phyloP scores from a whole-genome alignment of 2,888 invertebrate species.

The Drosophila multiciliata region DNA sequence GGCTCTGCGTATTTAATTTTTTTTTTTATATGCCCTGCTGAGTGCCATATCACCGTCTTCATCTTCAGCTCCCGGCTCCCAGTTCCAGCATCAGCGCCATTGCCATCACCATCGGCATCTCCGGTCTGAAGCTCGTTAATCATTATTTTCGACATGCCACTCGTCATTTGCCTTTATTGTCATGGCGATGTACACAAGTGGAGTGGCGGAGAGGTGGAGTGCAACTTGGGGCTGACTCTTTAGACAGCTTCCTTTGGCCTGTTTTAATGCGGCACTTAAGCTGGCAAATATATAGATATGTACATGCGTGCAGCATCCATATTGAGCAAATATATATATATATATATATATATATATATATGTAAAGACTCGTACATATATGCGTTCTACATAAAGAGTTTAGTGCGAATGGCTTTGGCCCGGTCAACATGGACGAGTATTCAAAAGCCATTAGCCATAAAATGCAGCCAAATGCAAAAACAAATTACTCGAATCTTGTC shows the following conservation, averaged over 20 bases:
- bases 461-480: conserved; percentile 72
- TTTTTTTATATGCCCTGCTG: conserved; percentile 51
- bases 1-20: conserved; percentile 42
- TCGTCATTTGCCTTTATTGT: conserved; percentile 81
- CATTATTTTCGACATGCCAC: conserved; percentile 80
- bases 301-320: conserved; percentile 18
- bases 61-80: conserved; percentile 25
- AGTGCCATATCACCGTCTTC: conserved; percentile 48
- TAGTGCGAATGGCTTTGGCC: conserved; percentile 19
- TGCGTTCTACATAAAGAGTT: conserved; percentile 8
- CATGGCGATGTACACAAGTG: conserved; percentile 69
- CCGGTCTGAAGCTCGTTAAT: conserved; percentile 68
- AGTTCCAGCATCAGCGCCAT: conserved; percentile 14
- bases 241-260: conserved; percentile 41
- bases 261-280: conserved; percentile 79
- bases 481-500: conserved; percentile 60
- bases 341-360: neutral
- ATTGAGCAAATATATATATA: neutral
- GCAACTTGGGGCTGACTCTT: conserved; percentile 9
- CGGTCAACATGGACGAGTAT: conserved; percentile 57
- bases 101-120: conserved; percentile 37
- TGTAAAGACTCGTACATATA: neutral
- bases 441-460: conserved; percentile 78
- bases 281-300: conserved; percentile 54
- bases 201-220: neutral